Evolutionary conservation across 1,140 invertebrate species (phyloP).

Genomic region (Sitobion miscanthi): DNA sequence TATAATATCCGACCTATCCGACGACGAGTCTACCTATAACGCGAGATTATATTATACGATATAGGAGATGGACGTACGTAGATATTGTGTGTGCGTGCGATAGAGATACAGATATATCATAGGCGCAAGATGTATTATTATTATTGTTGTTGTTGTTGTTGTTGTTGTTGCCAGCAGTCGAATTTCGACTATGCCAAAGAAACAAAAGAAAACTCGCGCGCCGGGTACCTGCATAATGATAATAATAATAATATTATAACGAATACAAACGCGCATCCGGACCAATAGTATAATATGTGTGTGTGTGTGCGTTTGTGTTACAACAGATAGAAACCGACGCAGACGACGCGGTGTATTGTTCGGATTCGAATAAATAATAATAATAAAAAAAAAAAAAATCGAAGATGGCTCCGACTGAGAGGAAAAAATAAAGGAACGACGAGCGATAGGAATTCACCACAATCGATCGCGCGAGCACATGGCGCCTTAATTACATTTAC

Average conservation of each 20-base stretch:
- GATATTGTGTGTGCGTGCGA: no score
- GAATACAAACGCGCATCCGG: conserved; percentile 18
- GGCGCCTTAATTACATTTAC: conserved; percentile 52
- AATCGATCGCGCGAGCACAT: neutral
- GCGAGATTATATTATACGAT: no score
- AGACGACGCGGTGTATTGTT: conserved; percentile 11
- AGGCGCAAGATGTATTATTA: neutral
- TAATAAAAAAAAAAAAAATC: neutral
- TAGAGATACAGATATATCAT: neutral
- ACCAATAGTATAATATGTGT: conserved; percentile 18
- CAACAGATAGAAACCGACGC: conserved; percentile 12
- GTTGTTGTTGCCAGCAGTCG: neutral
- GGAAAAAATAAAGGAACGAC: neutral
- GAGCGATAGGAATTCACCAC: neutral
- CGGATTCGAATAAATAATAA: conserved; percentile 31
- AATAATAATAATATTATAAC: neutral
- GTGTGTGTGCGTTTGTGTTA: neutral
- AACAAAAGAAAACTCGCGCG: conserved; percentile 43
- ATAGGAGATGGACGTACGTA: no score
- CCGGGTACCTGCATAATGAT: neutral
- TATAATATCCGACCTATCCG: neutral
- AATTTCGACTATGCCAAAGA: conserved; percentile 40
- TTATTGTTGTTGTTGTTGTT: neutral
- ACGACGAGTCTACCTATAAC: neutral
- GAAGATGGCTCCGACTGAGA: conserved; percentile 36